A percentile compares a stretch with the other conserved stretches of the same genome.
Conservation (phyloP, 2,888 invertebrate genomes). For the Dugesia japonica region DNA sequence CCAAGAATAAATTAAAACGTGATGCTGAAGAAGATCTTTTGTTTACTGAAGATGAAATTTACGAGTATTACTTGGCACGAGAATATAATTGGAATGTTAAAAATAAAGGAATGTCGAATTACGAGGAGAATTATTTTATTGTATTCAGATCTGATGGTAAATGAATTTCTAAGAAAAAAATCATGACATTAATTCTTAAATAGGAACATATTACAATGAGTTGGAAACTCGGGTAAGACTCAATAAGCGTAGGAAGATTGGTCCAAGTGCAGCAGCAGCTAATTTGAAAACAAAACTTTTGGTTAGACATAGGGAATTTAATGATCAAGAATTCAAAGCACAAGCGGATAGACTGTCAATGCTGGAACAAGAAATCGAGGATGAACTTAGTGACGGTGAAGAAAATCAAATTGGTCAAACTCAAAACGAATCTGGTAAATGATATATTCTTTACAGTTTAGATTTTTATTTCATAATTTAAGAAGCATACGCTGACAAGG, state of each 20-base stretch:
- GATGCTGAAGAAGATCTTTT: constrained; percentile 63
- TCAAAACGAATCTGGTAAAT: not conserved
- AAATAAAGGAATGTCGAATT: constrained; percentile 79
- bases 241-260: constrained; percentile 72
- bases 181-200: not conserved
- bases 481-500: not conserved
- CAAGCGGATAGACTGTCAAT: constrained; percentile 63
- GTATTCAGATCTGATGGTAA: constrained; percentile 67
- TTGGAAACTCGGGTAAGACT: constrained; percentile 74
- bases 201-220: constrained; percentile 71
- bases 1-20: constrained; percentile 67
- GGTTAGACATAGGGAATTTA: constrained; percentile 72
- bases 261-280: constrained; percentile 40
- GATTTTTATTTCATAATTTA: no score
- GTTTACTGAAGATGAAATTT: constrained; percentile 67
- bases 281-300: constrained; percentile 61
- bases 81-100: constrained; percentile 99
- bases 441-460: no score
- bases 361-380: constrained; percentile 65
- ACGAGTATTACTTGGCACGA: constrained; percentile 87
- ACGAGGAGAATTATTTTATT: constrained; percentile 91
- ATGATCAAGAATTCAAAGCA: constrained; percentile 68
- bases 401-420: constrained; percentile 35
- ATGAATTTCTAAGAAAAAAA: no score
- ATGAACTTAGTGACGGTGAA: constrained; percentile 53